phyloP scores from a whole-genome alignment of 2,888 invertebrate species.

The Mechanitis mazaeus region DNA sequence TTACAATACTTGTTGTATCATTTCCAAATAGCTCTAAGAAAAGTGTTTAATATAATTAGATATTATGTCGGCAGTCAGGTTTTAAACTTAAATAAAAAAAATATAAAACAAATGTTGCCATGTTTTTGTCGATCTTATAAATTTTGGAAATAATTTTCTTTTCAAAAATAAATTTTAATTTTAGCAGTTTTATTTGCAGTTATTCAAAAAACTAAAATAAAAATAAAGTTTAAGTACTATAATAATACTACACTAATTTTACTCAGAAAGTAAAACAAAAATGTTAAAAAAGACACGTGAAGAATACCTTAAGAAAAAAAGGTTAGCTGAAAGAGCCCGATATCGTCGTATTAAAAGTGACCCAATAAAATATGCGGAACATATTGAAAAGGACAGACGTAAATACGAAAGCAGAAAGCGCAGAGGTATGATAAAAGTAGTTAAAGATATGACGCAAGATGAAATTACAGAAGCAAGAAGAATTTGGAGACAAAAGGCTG shows the following conservation, averaged over 20 bases:
- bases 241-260: not conserved
- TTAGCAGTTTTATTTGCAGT: too few species aligned
- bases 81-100: slow-evolving; percentile 1
- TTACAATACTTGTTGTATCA: too few species aligned
- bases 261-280: not conserved
- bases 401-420: slow-evolving; percentile 11
- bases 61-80: not conserved
- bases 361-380: slow-evolving; percentile 19
- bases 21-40: not conserved
- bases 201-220: not conserved
- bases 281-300: slow-evolving; percentile 18
- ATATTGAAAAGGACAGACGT: slow-evolving; percentile 13
- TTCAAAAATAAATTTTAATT: too few species aligned
- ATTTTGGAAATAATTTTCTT: too few species aligned
- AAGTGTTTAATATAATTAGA: not conserved
- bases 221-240: not conserved
- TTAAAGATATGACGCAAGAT: slow-evolving; percentile 8
- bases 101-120: not conserved
- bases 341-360: slow-evolving; percentile 24
- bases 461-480: slow-evolving; percentile 3
- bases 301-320: slow-evolving; percentile 16
- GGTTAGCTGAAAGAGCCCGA: slow-evolving; percentile 16
- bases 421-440: slow-evolving; percentile 3
- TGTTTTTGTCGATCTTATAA: too few species aligned
- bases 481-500: slow-evolving; percentile 4